These are phyloP conservation scores for Ammospiza nelsoni DNA, from an alignment of 2,113 vertebrate genomes.

Conservation along the genomic window DNA sequence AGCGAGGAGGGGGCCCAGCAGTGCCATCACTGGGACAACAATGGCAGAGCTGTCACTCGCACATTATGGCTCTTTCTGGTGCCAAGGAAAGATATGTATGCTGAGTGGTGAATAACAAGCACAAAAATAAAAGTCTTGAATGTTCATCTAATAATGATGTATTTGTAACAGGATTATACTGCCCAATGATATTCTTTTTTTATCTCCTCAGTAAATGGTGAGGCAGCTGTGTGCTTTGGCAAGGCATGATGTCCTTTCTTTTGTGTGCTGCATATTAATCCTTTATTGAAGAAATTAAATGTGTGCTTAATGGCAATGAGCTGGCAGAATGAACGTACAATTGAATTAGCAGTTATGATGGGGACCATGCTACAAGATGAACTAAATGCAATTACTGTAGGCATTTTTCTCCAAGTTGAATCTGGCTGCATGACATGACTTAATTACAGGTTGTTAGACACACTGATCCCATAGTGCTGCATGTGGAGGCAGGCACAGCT, in stretches of 20 bases:
- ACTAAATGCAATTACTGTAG: slow-evolving; percentile 95
- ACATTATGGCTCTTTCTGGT: slow-evolving; percentile 80
- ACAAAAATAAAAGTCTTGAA: slow-evolving; percentile 83
- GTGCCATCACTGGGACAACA: slow-evolving; percentile 74
- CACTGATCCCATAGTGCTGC: slow-evolving; percentile 76
- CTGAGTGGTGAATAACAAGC: slow-evolving; percentile 79
- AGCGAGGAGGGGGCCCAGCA: not conserved
- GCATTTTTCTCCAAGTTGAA: slow-evolving; percentile 81
- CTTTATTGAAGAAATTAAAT: slow-evolving; percentile 98
- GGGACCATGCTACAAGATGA: slow-evolving; percentile 91
- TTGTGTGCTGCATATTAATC: slow-evolving; percentile 98
- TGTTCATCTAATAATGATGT: slow-evolving; percentile 90
- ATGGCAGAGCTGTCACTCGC: slow-evolving; percentile 75
- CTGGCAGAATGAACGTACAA: slow-evolving; percentile 92
- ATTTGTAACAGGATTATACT: slow-evolving; percentile 82
- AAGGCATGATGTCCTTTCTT: slow-evolving; percentile 78
- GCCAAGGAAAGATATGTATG: slow-evolving; percentile 71
- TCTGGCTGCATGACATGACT: slow-evolving; percentile 89
- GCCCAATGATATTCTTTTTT: slow-evolving; percentile 80
- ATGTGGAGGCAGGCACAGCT: slow-evolving; percentile 35
- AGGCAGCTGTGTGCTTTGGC: slow-evolving; percentile 90
- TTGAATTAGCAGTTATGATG: slow-evolving; percentile 98
- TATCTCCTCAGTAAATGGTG: slow-evolving; percentile 82
- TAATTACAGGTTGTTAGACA: slow-evolving; percentile 93
- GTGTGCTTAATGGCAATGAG: slow-evolving; percentile 93